phyloP scores from a whole-genome alignment of 2,113 vertebrate genomes.

The Alouatta palliata region DNA sequence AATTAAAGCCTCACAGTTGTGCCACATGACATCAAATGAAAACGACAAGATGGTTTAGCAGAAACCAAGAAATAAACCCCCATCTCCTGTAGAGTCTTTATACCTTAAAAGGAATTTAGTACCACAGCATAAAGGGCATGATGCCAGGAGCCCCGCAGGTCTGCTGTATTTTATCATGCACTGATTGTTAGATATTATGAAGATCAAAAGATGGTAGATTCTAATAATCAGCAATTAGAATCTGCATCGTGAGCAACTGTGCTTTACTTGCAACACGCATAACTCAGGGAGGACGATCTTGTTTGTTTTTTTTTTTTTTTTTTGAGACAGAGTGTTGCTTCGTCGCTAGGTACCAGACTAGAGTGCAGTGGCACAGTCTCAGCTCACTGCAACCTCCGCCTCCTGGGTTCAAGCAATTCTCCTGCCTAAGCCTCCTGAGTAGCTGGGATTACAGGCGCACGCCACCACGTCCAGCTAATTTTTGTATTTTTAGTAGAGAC shows the following conservation, averaged over 20 bases:
- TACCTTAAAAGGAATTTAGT: not conserved
- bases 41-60: not conserved
- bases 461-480: too few species aligned
- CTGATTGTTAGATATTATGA: not conserved
- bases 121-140: not conserved
- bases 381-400: too few species aligned
- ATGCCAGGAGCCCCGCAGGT: fast-evolving
- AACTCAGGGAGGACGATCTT: not conserved
- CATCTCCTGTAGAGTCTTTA: not conserved
- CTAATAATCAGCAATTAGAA: not conserved
- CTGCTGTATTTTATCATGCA: not conserved
- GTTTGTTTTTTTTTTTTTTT: not conserved
- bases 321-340: too few species aligned
- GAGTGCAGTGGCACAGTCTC: too few species aligned
- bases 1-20: not conserved
- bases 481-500: too few species aligned
- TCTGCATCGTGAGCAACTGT: not conserved
- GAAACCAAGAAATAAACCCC: not conserved
- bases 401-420: too few species aligned
- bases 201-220: not conserved
- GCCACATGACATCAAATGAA: not conserved
- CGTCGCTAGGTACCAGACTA: too few species aligned
- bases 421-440: too few species aligned
- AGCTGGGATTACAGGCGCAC: too few species aligned
- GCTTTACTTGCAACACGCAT: not conserved